phyloP scores from a whole-genome alignment of 2,888 invertebrate genomes.

The Sisyra nigra region DNA sequence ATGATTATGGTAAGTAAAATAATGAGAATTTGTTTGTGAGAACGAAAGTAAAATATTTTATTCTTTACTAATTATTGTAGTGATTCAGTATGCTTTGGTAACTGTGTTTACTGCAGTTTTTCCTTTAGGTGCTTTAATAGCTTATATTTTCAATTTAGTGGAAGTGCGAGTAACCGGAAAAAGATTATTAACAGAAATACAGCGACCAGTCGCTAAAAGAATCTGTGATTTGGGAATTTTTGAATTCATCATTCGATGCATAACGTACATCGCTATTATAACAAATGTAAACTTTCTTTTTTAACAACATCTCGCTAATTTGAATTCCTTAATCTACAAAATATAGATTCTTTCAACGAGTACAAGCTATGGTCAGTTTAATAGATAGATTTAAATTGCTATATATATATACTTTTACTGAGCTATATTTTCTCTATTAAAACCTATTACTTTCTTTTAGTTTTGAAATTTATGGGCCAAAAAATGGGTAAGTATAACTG shows the following conservation, averaged over 20 bases:
- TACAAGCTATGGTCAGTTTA: too few species aligned
- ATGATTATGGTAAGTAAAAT: slow-evolving; percentile 21
- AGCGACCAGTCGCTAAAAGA: slow-evolving; percentile 18
- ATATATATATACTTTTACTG: too few species aligned
- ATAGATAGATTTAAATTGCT: too few species aligned
- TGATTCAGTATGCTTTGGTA: slow-evolving; percentile 48
- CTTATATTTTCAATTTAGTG: slow-evolving; percentile 42
- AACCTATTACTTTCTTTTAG: too few species aligned
- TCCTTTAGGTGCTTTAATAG: slow-evolving; percentile 46
- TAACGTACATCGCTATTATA: slow-evolving; percentile 20
- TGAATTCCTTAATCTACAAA: not conserved
- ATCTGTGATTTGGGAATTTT: slow-evolving; percentile 19
- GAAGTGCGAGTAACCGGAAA: slow-evolving; percentile 31
- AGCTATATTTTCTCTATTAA: too few species aligned
- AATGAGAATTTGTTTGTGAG: not conserved
- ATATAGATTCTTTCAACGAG: too few species aligned
- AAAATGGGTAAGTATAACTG: too few species aligned
- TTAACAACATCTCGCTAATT: not conserved
- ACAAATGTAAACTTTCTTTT: slow-evolving; percentile 19
- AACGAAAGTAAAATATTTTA: not conserved
- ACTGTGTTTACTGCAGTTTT: slow-evolving; percentile 48
- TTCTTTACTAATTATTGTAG: too few species aligned
- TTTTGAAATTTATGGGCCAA: too few species aligned
- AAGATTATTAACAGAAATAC: slow-evolving; percentile 16
- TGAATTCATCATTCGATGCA: slow-evolving; percentile 20